Percentiles rank a stretch among this genome's conserved stretches.
Conservation (phyloP, 2,888 invertebrate genomes). For the Heliothis peltigera region DNA sequence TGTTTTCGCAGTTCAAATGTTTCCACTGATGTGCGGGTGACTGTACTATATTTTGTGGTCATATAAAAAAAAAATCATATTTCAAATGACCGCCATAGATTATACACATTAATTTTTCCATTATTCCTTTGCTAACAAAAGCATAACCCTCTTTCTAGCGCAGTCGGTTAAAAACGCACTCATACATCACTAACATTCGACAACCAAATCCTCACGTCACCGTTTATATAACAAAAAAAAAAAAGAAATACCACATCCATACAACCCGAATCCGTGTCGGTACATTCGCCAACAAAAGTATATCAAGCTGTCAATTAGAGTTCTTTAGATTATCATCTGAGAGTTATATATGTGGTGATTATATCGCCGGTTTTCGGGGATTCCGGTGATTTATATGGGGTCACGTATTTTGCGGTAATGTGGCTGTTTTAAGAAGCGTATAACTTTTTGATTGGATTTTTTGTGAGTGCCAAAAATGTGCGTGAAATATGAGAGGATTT, state of each 20-base stretch:
- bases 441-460: slow-evolving; percentile 29
- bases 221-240: slow-evolving; percentile 9
- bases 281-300: slow-evolving; percentile 69
- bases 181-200: neutral
- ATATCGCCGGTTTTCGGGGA: slow-evolving; percentile 65
- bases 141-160: neutral
- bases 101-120: too few species aligned
- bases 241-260: slow-evolving; percentile 45
- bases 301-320: slow-evolving; percentile 82
- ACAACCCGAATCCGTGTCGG: slow-evolving; percentile 44
- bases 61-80: too few species aligned
- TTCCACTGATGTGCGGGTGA: too few species aligned
- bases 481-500: slow-evolving; percentile 29
- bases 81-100: too few species aligned
- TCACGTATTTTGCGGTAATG: slow-evolving; percentile 66
- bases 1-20: too few species aligned
- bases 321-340: slow-evolving; percentile 75
- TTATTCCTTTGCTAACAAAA: too few species aligned
- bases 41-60: too few species aligned
- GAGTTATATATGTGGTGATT: slow-evolving; percentile 72
- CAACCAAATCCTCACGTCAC: slow-evolving; percentile 4
- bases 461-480: slow-evolving; percentile 8
- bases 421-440: slow-evolving; percentile 37
- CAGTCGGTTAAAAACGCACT: neutral
- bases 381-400: slow-evolving; percentile 66